These are phyloP conservation scores for Alentia gelatinosa DNA, from an alignment of 2,888 invertebrate species.

Conservation along the genomic window DNA sequence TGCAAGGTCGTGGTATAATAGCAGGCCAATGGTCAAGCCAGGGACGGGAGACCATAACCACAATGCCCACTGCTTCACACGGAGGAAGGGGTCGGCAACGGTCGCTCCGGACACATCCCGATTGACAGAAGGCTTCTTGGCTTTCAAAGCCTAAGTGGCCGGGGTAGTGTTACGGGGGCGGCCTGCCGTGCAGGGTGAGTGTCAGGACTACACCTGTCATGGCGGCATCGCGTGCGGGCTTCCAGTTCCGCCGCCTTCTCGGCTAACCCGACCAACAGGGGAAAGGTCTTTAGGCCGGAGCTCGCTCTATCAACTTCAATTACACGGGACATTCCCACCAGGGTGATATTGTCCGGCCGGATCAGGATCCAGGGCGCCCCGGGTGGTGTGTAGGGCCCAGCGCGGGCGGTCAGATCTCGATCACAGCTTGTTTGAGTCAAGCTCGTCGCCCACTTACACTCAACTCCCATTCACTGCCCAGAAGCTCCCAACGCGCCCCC, in stretches of 20 bases:
- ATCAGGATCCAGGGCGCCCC: constrained; percentile 5
- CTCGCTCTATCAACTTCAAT: constrained; percentile 9
- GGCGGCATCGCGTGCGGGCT: not conserved
- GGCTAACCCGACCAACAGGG: not conserved
- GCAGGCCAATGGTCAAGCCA: not conserved
- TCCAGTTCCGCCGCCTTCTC: no score
- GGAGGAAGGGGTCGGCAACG: not conserved
- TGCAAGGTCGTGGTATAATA: not conserved
- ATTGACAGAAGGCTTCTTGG: constrained; percentile 37
- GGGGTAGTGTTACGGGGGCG: not conserved
- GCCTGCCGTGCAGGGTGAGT: not conserved
- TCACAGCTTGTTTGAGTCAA: not conserved
- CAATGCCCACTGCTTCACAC: not conserved
- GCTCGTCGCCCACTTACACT: constrained; percentile 17
- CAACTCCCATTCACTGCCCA: not conserved
- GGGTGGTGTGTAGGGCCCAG: not conserved
- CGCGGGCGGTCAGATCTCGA: not conserved
- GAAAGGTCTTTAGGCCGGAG: not conserved
- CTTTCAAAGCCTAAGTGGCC: constrained; percentile 15
- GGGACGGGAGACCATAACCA: not conserved
- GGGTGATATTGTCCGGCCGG: constrained; percentile 7
- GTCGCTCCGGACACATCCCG: not conserved
- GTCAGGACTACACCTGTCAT: not conserved
- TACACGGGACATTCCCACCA: not conserved
- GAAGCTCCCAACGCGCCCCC: not conserved